Conservation (phyloP, 2,888 invertebrate genomes). For the Patella caerulea region DNA sequence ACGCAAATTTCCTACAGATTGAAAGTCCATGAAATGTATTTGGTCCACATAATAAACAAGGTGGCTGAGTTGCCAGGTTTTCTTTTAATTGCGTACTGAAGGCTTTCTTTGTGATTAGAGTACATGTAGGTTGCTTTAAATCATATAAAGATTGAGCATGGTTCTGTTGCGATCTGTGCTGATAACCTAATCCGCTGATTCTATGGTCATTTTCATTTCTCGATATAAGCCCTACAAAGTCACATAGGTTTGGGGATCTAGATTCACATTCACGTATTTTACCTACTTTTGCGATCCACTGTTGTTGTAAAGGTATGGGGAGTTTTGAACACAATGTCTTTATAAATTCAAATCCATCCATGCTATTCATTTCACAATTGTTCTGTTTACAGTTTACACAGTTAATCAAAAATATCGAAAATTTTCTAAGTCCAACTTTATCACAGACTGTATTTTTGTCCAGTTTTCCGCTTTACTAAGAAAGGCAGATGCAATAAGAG, state of each 20-base stretch:
- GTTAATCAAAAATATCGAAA: neutral
- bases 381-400: slow-evolving; percentile 1
- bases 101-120: neutral
- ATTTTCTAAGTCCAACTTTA: neutral
- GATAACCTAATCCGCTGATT: neutral
- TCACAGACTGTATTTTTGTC: neutral
- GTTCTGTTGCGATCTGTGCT: neutral
- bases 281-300: neutral
- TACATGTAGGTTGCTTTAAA: neutral
- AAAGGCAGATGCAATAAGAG: neutral
- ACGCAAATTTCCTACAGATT: neutral
- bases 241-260: neutral
- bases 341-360: neutral
- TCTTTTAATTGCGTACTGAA: neutral
- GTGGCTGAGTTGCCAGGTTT: neutral
- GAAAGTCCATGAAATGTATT: neutral
- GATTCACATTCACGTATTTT: neutral
- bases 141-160: neutral
- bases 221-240: neutral
- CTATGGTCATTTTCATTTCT: neutral
- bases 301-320: neutral
- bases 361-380: neutral
- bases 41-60: neutral
- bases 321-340: neutral
- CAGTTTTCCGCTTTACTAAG: neutral